These are phyloP conservation scores for Iselma pallidipennis DNA, from an alignment of 2,888 invertebrate species.

Conservation along the genomic window DNA sequence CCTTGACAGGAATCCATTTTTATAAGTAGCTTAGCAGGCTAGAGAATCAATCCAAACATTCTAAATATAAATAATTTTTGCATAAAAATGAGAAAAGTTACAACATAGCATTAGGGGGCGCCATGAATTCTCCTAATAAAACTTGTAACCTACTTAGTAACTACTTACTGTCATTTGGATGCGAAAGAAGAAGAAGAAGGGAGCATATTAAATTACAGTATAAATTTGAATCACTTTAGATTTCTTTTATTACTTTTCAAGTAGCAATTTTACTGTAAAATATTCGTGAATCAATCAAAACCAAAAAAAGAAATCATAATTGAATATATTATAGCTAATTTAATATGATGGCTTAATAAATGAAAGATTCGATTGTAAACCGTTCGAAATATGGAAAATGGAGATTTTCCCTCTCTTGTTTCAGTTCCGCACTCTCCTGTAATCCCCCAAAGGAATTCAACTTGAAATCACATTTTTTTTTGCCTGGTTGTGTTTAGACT, in stretches of 20 bases:
- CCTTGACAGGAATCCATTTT: slow-evolving; percentile 2
- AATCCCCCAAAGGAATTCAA: not conserved
- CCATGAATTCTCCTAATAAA: slow-evolving; percentile 26
- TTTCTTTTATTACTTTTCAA: slow-evolving; percentile 32
- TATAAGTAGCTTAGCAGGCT: slow-evolving; percentile 1
- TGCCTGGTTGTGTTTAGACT: not conserved
- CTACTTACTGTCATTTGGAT: slow-evolving; percentile 34
- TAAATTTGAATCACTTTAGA: slow-evolving; percentile 37
- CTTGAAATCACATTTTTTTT: not conserved
- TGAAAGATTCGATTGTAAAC: slow-evolving; percentile 1
- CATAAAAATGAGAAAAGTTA: slow-evolving; percentile 35
- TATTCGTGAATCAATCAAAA: too few species aligned
- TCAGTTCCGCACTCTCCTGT: too few species aligned
- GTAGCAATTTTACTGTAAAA: too few species aligned
- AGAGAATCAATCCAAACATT: not conserved
- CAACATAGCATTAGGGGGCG: slow-evolving; percentile 21
- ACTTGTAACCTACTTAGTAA: slow-evolving; percentile 33
- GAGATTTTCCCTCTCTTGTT: not conserved
- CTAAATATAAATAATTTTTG: slow-evolving; percentile 25
- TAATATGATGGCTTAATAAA: too few species aligned
- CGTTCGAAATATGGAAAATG: not conserved
- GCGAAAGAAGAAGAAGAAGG: slow-evolving; percentile 16
- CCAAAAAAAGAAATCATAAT: too few species aligned
- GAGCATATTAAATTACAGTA: slow-evolving; percentile 36
- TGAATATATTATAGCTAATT: not conserved